Base-by-base conservation (phyloP, 2,797 vertebrate genomes). In the Brachyrhaphis roseni region DNA sequence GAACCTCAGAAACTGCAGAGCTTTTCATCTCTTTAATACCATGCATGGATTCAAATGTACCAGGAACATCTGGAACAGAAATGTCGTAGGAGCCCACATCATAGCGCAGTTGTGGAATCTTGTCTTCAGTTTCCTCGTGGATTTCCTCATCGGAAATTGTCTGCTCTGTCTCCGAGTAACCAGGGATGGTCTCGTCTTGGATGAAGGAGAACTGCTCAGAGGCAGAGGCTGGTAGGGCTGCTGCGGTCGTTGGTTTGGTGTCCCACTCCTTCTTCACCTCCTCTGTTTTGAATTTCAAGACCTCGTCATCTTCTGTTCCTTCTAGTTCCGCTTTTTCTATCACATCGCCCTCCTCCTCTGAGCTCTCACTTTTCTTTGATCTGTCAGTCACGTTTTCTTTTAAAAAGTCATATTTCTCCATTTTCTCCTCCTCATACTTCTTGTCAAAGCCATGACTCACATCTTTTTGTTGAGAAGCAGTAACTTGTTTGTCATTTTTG, bases 71-170 rank as follows among this genome's bases (percentile, higher is more conserved):
- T 2, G 98, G 96, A 78, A 97, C 97, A 8, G 97, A 97, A 85
- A 98, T 92, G 73, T 98, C 97, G 79, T 96, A 97, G 0, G 96
- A 92, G 77, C 91, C 95, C 43, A 97, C 93, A 71, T 98, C 97
- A 12, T 97, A 97, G 77, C 95, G 96, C 77, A 98, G 94, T 78
- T 97, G 98, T 76, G 96, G 96, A 47, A 98, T 96, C 80, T 97
- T 95, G 72, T 99, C 98, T 81, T 99, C 98, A 0, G 96, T 94
- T 55, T 99, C 98, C 20, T 99, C 98, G 0, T 98, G 97, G 84
- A 99, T 99, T 92, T 99, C 98, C 87, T 99, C 98, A 76, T 99
- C 98, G 28, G 98, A 99, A 90, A 99, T 97, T 3, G 98, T 99
- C 94, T 99, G 98, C 82, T 99, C 98, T 0, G 98, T 99, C 92